Evolutionary conservation across 2,797 vertebrate genomes (phyloP).

Genomic region (Ispidina lecontei): DNA sequence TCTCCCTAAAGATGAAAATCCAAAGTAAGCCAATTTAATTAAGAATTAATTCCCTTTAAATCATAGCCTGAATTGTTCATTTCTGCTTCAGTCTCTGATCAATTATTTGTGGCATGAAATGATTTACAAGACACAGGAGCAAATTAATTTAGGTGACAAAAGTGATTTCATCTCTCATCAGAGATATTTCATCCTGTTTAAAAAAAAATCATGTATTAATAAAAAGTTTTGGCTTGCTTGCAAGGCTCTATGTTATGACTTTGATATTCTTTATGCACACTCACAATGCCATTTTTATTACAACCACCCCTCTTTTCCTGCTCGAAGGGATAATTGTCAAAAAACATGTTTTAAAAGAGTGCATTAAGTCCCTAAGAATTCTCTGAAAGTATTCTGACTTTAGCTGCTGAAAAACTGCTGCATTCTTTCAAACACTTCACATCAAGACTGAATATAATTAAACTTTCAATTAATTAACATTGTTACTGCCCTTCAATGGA

Average conservation of each 20-base stretch:
- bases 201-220: not conserved
- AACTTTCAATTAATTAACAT: not conserved
- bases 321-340: not conserved
- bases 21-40: conserved; percentile 68
- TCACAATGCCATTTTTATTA: not conserved
- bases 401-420: not conserved
- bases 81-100: conserved; percentile 34
- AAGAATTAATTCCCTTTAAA: conserved; percentile 72
- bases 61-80: conserved; percentile 43
- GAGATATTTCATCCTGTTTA: not conserved
- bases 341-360: not conserved
- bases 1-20: conserved; percentile 62
- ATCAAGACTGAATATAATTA: not conserved
- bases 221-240: not conserved
- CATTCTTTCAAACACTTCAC: not conserved
- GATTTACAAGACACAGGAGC: conserved; percentile 31
- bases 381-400: not conserved
- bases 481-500: not conserved
- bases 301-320: not conserved
- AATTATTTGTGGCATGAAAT: conserved; percentile 52
- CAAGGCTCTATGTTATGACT: not conserved
- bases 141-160: conserved; percentile 65
- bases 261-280: not conserved
- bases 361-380: not conserved
- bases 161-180: not conserved